phyloP scores from a whole-genome alignment of 2,113 vertebrate species.

The Cariama cristata region DNA sequence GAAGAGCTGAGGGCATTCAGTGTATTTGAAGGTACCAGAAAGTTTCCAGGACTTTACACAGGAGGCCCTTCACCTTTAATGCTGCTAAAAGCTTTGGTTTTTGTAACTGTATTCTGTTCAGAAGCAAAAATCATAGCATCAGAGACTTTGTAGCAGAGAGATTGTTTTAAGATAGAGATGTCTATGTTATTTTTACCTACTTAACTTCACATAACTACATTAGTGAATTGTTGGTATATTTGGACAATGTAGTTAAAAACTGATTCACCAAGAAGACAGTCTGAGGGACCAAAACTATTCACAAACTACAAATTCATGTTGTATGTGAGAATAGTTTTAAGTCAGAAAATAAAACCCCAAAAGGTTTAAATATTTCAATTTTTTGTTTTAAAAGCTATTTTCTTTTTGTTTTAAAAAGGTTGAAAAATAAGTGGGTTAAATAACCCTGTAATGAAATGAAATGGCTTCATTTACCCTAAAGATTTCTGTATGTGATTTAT shows the following conservation, averaged over 20 bases:
- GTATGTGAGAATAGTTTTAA: slow-evolving; percentile 11
- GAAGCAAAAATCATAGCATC: not conserved
- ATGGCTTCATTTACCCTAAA: not conserved
- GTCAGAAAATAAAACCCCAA: not conserved
- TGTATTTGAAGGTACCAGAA: not conserved
- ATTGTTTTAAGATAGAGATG: not conserved
- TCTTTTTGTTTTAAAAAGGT: slow-evolving; percentile 61
- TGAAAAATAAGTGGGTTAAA: slow-evolving; percentile 9
- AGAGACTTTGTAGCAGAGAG: not conserved
- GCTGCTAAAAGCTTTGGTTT: slow-evolving; percentile 39
- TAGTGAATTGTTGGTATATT: not conserved
- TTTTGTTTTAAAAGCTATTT: not conserved
- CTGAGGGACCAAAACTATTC: slow-evolving; percentile 44
- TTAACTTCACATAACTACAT: not conserved
- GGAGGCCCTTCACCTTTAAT: not conserved
- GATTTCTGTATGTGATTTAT: not conserved
- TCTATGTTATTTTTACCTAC: not conserved
- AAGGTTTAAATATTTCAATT: not conserved
- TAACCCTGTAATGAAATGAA: not conserved
- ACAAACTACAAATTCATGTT: not conserved
- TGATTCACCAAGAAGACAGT: not conserved
- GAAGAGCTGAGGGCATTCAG: not conserved
- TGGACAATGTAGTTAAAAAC: not conserved
- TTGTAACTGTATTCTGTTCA: slow-evolving; percentile 4
- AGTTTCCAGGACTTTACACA: not conserved